phyloP scores from a whole-genome alignment of 2,888 invertebrate genomes.

The Gymnoscelis rufifasciata region DNA sequence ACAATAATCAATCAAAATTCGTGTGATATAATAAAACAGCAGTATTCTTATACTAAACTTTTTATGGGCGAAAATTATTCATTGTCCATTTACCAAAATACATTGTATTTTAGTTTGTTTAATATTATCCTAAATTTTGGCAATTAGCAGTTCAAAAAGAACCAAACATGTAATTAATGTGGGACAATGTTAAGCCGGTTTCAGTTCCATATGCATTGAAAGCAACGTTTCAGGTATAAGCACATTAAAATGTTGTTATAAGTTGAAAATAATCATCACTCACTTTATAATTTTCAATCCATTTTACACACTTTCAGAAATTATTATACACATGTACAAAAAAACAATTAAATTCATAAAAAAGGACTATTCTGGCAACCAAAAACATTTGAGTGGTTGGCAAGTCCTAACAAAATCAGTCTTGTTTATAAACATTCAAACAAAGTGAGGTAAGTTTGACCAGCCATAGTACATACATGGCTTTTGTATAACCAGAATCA shows the following conservation, averaged over 20 bases:
- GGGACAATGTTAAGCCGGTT: not conserved
- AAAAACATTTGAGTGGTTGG: not conserved
- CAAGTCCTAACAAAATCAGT: constrained; percentile 28
- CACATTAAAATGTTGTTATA: not conserved
- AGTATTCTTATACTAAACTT: constrained; percentile 4
- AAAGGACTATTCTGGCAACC: not conserved
- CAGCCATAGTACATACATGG: not conserved
- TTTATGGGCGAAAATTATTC: constrained; percentile 5
- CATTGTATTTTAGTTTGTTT: not conserved
- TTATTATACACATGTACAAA: constrained; percentile 1
- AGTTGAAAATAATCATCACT: not conserved
- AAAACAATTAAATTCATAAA: constrained; percentile 2
- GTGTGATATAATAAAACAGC: constrained; percentile 9
- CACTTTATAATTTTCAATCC: not conserved
- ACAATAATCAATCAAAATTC: constrained; percentile 12
- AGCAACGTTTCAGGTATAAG: not conserved
- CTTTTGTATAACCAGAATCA: not conserved
- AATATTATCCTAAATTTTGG: not conserved
- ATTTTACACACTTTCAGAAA: not conserved
- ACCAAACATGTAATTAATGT: not conserved
- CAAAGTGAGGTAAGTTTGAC: constrained; percentile 5
- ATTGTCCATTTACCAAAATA: constrained; percentile 7
- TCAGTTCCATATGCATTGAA: not conserved
- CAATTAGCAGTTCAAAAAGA: not conserved
- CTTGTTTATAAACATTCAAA: constrained; percentile 20